Evolutionary conservation across 1,140 invertebrate species (phyloP).

Genomic region (Drosophila sturtevanti): DNA sequence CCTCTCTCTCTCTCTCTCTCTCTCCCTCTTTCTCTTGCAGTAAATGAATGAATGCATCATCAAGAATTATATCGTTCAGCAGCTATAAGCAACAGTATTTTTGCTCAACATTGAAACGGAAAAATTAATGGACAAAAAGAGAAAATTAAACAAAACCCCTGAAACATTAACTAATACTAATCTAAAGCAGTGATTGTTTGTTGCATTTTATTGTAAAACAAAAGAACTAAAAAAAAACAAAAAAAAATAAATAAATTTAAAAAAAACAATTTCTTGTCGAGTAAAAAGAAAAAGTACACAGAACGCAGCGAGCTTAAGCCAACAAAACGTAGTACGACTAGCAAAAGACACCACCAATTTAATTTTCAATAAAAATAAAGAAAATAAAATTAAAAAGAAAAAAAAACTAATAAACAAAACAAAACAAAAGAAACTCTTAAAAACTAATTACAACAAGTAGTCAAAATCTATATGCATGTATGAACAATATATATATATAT

Average conservation of each 20-base stretch:
- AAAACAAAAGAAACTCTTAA: not conserved
- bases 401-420: too few species aligned
- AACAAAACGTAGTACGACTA: constrained; percentile 75
- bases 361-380: constrained; percentile 52
- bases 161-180: constrained; percentile 23
- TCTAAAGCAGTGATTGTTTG: constrained; percentile 69
- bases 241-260: constrained; percentile 10
- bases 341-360: constrained; percentile 80
- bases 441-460: constrained; percentile 37
- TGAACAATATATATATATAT: constrained; percentile 59
- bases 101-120: constrained; percentile 69
- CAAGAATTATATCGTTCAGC: constrained; percentile 28
- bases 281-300: constrained; percentile 3
- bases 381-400: too few species aligned
- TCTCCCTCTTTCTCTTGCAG: constrained; percentile 50
- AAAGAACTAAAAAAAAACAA: constrained; percentile 36
- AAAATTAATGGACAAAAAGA: constrained; percentile 21
- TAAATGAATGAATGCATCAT: constrained; percentile 46
- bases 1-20: not conserved
- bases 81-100: constrained; percentile 77
- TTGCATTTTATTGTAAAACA: constrained; percentile 62
- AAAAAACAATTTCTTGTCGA: constrained; percentile 6
- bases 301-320: constrained; percentile 62
- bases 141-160: constrained; percentile 26
- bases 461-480: constrained; percentile 65